Evolutionary conservation across 1,140 invertebrate species (phyloP), one percentile per base, ranked within the genome.

Genomic region (Drosophila sturtevanti): DNA sequence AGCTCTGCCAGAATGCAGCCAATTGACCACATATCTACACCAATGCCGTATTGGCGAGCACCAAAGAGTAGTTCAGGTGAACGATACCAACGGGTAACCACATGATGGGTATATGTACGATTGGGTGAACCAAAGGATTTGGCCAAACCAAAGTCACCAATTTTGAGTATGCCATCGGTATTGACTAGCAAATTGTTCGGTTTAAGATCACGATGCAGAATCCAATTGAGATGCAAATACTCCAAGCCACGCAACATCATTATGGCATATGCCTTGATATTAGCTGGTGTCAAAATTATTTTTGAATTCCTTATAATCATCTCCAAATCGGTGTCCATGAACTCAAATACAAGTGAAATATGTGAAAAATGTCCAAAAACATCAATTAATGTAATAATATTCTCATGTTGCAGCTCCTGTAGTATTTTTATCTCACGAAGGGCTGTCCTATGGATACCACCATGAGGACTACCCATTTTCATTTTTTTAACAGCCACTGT

Each of bases 401-500:
- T 99, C 44, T 96, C 94, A 93, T 99, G 99, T 76, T 96, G 95
- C 6, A 99, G 92, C 93, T 99, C 99, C 93, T 99, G 98, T 58
- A 99, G 92, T 10, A 99, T 93, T 93, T 99, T 99, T 38, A 99
- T 99, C 95, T 99, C 99, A 92, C 99, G 93, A 2, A 99, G 92
- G 18, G 99, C 99, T 52, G 99, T 99, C 89, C 99, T 94, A 92
- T 99, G 99, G 27, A 99, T 98, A 4, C 99, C 99, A 95, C 99
- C 98, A 79, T 96, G 94, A 78, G 97, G 94, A 65, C 96, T 98
- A 14, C 98, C 98, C 64, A 99, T 94, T 95, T 99, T 99, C 55
- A 99, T 99, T 95, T 99, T 99, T 93, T 99, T 99, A 0, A 99
- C 98, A 71, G 99, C 99, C 48, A 99, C 99, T 86, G 99, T 98